Conservation (phyloP, 2,888 invertebrate genomes). For the Exocentrus adspersus region DNA sequence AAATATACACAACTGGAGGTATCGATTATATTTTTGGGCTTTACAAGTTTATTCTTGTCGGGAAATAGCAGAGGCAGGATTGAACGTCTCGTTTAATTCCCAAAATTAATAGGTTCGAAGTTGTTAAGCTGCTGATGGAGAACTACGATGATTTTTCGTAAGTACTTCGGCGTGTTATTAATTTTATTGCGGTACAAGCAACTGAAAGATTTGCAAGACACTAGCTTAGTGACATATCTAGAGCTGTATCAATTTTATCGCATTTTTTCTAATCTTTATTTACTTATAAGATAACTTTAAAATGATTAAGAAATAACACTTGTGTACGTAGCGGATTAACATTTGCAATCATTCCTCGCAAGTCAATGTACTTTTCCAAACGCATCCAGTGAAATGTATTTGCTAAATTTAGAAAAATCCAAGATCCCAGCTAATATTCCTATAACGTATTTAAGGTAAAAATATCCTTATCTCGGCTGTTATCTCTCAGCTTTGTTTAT, state of each 20-base stretch:
- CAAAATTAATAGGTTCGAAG: conserved; percentile 15
- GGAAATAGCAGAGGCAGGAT: conserved; percentile 1
- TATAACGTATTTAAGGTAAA: conserved; percentile 21
- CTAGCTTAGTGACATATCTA: too few species aligned
- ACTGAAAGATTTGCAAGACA: too few species aligned
- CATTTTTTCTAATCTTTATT: conserved; percentile 11
- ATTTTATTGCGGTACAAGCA: too few species aligned
- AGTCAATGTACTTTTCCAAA: not conserved
- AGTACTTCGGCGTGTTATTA: conserved; percentile 17
- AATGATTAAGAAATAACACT: not conserved
- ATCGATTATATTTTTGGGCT: conserved; percentile 13
- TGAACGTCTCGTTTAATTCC: conserved; percentile 15
- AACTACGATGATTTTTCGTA: conserved; percentile 35
- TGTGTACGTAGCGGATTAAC: not conserved
- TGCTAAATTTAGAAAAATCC: conserved; percentile 20
- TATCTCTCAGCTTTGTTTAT: conserved; percentile 3
- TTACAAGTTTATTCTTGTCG: conserved; percentile 21
- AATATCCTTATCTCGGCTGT: not conserved
- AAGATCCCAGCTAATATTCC: conserved; percentile 9
- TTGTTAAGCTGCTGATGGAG: conserved; percentile 24
- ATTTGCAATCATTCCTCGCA: not conserved
- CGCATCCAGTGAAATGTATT: conserved; percentile 10
- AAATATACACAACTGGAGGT: conserved; percentile 1
- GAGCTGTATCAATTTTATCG: conserved; percentile 1
- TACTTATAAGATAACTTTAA: not conserved